phyloP scores from a whole-genome alignment of 2,797 vertebrate genomes.

The Argya squamiceps region DNA sequence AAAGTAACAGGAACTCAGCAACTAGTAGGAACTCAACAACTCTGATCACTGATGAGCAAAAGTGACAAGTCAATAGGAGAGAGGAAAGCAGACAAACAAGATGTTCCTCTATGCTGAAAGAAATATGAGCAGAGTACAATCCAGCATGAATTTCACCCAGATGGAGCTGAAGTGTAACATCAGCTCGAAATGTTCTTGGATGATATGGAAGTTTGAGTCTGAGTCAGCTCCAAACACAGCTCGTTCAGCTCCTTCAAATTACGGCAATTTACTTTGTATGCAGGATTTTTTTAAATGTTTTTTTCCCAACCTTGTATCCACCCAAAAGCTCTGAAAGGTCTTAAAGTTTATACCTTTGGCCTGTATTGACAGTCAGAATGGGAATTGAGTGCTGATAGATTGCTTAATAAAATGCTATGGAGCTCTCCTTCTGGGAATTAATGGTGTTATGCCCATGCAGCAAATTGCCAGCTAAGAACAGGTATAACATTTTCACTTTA shows the following conservation, averaged over 20 bases:
- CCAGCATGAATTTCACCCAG: background rate
- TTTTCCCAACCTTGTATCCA: background rate
- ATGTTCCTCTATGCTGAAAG: background rate
- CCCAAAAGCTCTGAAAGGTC: background rate
- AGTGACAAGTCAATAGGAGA: background rate
- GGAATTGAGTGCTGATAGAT: background rate
- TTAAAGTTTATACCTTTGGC: conserved; percentile 17
- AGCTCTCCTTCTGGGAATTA: background rate
- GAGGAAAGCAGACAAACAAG: background rate
- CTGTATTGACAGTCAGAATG: background rate
- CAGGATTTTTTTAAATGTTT: background rate
- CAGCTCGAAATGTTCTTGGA: background rate
- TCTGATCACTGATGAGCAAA: background rate
- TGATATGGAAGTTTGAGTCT: background rate
- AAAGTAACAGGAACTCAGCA: background rate
- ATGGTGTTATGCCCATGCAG: background rate
- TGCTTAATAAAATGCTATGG: background rate
- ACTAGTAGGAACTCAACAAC: background rate
- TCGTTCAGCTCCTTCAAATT: background rate
- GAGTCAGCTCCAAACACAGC: background rate
- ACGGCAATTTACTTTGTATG: background rate
- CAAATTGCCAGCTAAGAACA: background rate
- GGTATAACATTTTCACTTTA: background rate
- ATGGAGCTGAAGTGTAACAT: background rate
- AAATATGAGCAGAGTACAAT: background rate